Conservation (phyloP, 2,797 vertebrate species). For the Eutrigla gurnardus region DNA sequence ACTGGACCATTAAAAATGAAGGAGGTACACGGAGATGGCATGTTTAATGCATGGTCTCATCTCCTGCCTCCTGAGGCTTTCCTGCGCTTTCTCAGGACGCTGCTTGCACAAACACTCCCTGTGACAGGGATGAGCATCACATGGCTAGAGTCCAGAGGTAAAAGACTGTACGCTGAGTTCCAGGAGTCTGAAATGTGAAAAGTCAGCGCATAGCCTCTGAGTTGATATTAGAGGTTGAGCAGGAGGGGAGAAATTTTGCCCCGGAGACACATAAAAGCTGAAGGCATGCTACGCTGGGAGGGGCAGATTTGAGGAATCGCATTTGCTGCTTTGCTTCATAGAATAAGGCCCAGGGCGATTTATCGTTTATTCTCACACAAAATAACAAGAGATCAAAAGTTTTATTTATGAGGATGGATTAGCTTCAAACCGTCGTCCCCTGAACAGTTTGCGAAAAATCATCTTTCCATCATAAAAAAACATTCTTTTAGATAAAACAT, state of each 20-base stretch:
- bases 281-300: conserved; percentile 35
- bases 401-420: conserved; percentile 51
- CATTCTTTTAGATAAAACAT: conserved; percentile 9
- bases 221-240: conserved; percentile 37
- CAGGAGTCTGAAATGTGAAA: conserved; percentile 21
- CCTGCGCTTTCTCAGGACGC: conserved; percentile 55
- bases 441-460: conserved; percentile 28
- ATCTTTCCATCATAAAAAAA: neutral
- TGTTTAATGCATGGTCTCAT: conserved; percentile 74
- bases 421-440: conserved; percentile 28
- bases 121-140: conserved; percentile 34
- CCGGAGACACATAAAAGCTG: conserved; percentile 42
- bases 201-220: conserved; percentile 15
- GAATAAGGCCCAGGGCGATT: conserved; percentile 28
- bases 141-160: conserved; percentile 27
- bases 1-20: conserved; percentile 67
- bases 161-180: conserved; percentile 27
- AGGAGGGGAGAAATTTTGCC: conserved; percentile 32
- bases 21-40: conserved; percentile 44
- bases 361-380: conserved; percentile 32
- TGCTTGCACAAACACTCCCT: conserved; percentile 38
- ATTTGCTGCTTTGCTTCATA: conserved; percentile 26
- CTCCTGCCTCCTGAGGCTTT: conserved; percentile 40
- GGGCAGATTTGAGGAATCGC: conserved; percentile 33
- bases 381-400: conserved; percentile 40